Evolutionary conservation across 2,797 vertebrate genomes (phyloP).

Genomic region (Antrozous pallidus): DNA sequence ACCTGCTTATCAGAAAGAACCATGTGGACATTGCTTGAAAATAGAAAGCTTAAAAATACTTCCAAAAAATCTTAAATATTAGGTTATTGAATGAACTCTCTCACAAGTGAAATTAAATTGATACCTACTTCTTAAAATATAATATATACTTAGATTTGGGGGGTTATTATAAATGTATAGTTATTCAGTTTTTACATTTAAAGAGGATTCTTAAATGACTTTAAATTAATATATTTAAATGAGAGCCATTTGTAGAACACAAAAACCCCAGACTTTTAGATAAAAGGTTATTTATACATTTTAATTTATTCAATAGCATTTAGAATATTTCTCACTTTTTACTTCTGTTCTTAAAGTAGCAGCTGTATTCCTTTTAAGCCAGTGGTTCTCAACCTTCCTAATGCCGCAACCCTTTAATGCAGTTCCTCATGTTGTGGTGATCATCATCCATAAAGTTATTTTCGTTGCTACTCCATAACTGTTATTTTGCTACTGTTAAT

Average conservation of each 20-base stretch:
- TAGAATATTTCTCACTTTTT: not conserved
- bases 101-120: conserved; percentile 40
- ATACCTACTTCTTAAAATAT: conserved; percentile 28
- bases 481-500: too few relatives aligned
- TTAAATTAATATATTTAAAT: conserved; percentile 26
- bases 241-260: conserved; percentile 12
- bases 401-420: too few relatives aligned
- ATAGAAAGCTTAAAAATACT: conserved; percentile 65
- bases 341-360: conserved; percentile 18
- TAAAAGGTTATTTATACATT: conserved; percentile 14
- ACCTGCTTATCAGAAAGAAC: conserved; percentile 74
- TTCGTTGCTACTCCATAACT: too few relatives aligned
- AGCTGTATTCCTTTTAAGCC: not conserved
- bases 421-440: too few relatives aligned
- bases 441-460: too few relatives aligned
- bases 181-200: not conserved
- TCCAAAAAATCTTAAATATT: not conserved
- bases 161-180: not conserved
- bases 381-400: too few relatives aligned
- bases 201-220: not conserved
- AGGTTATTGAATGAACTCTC: conserved; percentile 30
- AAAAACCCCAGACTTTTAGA: conserved; percentile 13
- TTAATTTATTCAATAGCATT: conserved; percentile 25
- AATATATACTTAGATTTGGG: conserved; percentile 8
- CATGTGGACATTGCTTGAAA: conserved; percentile 70